Base-by-base conservation (phyloP, 1,140 invertebrate species). In the Sarcophaga bullata region DNA sequence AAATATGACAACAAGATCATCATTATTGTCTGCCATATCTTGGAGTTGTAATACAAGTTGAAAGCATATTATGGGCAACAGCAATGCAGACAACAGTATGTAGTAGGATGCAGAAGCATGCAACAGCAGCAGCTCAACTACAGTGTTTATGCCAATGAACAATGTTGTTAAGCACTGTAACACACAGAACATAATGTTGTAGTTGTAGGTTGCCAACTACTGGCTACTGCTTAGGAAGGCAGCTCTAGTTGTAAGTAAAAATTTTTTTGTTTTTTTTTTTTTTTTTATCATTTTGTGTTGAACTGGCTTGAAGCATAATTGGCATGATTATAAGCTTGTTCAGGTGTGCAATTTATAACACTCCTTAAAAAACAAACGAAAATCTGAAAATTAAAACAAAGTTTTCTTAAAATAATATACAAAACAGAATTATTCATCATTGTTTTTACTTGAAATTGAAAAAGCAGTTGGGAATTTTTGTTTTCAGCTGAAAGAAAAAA, bases 321-420 rank as follows among this genome's bases (percentile, higher is more conserved):
- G 87, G 87, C 87, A 88, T 85, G 88, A 89, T 89, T 89, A 89
- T 87, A 85, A 85, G 86, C 87, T 82, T 81, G 81, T 82, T 84
- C 83, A 84, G 83, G 83, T 84, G 83, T 84, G 81, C 81, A 82
- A 82, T 84, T 84, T 82, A 78, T 78, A 78, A 78, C 75, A 78
- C 75, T 78, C 75, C 75, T 78, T 19, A 78, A 78, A n/a, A n/a
- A n/a, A n/a, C 52, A 48, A 75, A 75, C 46, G 15, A 17, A 75
- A 75, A 75, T 11, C 52, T 15, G 73, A n/a, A 75, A 75, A 11
- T 37, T 37, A 37, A n/a, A 58, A 37, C 25, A 37, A 37, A 58
- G n/a, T 58, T 58, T 58, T 58, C 17, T 25, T 68, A 25, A 15
- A 58, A 6, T 25, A 68, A 68, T 19, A 68, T 68, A 19, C n/a